Conservation (phyloP, 1,140 invertebrate species). For the Colletes gigas region DNA sequence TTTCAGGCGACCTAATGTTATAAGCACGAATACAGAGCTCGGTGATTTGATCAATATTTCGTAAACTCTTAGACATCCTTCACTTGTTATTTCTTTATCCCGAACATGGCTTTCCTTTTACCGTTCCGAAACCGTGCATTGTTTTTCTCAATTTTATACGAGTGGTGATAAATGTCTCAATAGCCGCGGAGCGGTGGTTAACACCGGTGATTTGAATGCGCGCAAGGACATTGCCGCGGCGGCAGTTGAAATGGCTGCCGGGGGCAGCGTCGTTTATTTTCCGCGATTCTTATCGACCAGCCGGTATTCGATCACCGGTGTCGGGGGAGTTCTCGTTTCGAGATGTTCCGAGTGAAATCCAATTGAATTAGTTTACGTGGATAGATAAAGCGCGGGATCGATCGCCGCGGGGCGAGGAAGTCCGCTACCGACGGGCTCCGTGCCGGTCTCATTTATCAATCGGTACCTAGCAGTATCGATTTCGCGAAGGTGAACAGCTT, state of each 20-base stretch:
- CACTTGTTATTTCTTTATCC: too few relatives aligned
- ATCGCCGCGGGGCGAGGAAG: conserved; percentile 9
- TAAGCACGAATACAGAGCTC: too few relatives aligned
- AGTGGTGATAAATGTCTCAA: conserved; percentile 29
- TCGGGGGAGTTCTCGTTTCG: conserved; percentile 13
- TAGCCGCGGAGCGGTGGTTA: conserved; percentile 19
- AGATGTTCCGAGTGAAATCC: conserved; percentile 15
- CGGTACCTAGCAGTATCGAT: conserved; percentile 22
- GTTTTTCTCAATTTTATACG: background rate
- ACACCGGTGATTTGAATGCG: conserved; percentile 42
- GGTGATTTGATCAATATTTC: too few relatives aligned
- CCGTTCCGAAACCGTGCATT: background rate
- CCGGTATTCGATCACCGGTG: conserved; percentile 33
- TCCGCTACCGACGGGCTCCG: background rate
- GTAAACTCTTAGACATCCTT: too few relatives aligned
- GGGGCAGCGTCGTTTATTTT: conserved; percentile 25
- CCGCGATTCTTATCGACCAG: conserved; percentile 38
- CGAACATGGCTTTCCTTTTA: background rate
- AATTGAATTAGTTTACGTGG: conserved; percentile 48
- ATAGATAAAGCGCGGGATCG: conserved; percentile 29
- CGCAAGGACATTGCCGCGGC: conserved; percentile 22
- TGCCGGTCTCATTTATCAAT: conserved; percentile 47
- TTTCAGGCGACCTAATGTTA: too few relatives aligned
- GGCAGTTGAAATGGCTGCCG: conserved; percentile 31
- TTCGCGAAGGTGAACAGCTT: conserved; percentile 32